Evolutionary conservation across 2,888 invertebrate genomes (phyloP).

Genomic region (Platycheirus albimanus): DNA sequence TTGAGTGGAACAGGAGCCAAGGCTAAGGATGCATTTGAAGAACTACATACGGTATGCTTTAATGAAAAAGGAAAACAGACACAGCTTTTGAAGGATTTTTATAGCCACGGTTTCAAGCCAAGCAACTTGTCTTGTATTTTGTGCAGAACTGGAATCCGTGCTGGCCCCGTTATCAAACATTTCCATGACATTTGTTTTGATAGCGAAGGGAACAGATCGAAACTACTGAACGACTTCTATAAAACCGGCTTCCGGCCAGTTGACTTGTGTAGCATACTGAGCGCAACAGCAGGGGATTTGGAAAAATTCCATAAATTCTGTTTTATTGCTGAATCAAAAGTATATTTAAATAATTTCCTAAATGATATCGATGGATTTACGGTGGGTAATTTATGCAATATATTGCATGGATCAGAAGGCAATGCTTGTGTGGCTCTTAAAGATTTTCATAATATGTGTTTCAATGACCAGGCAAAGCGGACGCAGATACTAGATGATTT

Average conservation of each 20-base stretch:
- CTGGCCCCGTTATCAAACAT: neutral
- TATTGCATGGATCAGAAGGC: too few species aligned
- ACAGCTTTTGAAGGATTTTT: neutral
- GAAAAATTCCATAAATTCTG: too few species aligned
- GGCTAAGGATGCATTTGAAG: neutral
- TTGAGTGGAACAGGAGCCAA: conserved; percentile 3
- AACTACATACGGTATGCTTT: neutral
- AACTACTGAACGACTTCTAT: neutral
- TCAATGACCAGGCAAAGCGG: too few species aligned
- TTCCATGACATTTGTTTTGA: neutral
- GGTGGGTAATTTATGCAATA: too few species aligned
- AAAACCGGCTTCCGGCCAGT: conserved; percentile 7
- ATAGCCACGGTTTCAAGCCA: neutral
- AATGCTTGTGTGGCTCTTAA: too few species aligned
- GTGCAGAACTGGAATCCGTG: neutral
- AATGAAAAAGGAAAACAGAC: neutral
- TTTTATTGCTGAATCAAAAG: neutral
- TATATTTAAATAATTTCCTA: too few species aligned
- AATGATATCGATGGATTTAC: too few species aligned
- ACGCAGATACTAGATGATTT: too few species aligned
- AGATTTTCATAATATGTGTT: too few species aligned
- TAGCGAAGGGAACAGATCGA: neutral
- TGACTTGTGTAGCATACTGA: conserved; percentile 4
- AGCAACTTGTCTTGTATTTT: neutral
- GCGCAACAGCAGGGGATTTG: conserved; percentile 8